Conservation (phyloP, 1,140 invertebrate species). For the Drosophila sulfurigaster region DNA sequence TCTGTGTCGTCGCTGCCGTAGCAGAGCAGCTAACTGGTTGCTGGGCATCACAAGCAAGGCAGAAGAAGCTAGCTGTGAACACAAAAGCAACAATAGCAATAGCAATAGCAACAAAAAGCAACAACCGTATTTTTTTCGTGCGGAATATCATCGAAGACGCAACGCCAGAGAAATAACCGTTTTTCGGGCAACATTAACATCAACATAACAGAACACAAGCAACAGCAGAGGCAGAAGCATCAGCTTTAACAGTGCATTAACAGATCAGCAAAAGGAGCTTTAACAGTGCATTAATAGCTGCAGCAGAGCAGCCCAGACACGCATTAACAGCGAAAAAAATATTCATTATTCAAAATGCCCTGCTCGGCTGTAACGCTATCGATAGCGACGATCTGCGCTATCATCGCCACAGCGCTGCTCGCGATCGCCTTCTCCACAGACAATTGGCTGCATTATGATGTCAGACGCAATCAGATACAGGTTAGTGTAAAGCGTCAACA, state of each 20-base stretch:
- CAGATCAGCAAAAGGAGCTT: background rate
- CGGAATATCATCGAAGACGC: slow-evolving; percentile 39
- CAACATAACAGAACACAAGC: too few relatives aligned
- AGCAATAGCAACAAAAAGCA: slow-evolving; percentile 32
- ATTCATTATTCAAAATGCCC: slow-evolving; percentile 88
- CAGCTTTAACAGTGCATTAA: background rate
- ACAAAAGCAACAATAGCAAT: slow-evolving; percentile 45
- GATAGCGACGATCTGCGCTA: slow-evolving; percentile 96
- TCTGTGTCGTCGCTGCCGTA: slow-evolving; percentile 63
- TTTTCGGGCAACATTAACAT: background rate
- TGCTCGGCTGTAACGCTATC: slow-evolving; percentile 97
- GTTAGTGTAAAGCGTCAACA: slow-evolving; percentile 86
- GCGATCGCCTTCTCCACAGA: slow-evolving; percentile 97
- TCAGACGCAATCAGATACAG: slow-evolving; percentile 94
- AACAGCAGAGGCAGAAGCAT: slow-evolving; percentile 23
- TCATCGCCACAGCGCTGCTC: slow-evolving; percentile 95
- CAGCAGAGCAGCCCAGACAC: slow-evolving; percentile 4
- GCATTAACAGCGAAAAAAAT: background rate
- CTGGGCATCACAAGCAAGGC: slow-evolving; percentile 53
- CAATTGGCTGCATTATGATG: slow-evolving; percentile 97
- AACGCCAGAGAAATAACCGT: slow-evolving; percentile 29
- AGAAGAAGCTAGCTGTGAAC: slow-evolving; percentile 49
- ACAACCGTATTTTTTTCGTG: slow-evolving; percentile 57
- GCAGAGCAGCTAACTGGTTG: slow-evolving; percentile 72
- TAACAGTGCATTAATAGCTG: slow-evolving; percentile 17